Percentiles rank a stretch among this genome's conserved stretches.
These are phyloP conservation scores for Formica aserva DNA, from an alignment of 2,888 invertebrate species.

Conservation along the genomic window DNA sequence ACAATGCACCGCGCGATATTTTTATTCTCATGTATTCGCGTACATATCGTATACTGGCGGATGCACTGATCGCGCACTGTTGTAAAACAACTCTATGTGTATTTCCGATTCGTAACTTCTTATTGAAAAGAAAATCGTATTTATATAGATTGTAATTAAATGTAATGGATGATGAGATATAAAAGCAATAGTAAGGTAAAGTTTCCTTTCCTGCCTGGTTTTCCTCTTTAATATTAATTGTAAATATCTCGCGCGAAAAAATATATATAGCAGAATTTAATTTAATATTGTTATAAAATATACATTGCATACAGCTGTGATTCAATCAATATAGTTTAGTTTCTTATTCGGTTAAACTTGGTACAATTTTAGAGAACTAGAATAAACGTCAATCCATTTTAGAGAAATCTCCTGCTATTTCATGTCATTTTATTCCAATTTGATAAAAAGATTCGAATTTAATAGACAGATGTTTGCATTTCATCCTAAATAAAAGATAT, in stretches of 20 bases:
- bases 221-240: background rate
- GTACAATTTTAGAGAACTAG: background rate
- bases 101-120: constrained; percentile 31
- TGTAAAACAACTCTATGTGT: background rate
- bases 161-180: constrained; percentile 18
- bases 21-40: constrained; percentile 24
- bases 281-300: background rate
- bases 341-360: background rate
- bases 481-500: background rate
- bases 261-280: background rate
- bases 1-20: constrained; percentile 21
- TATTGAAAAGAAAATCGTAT: constrained; percentile 30
- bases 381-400: background rate
- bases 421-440: background rate
- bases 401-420: background rate
- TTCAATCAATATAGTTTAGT: background rate
- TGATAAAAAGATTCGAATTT: background rate
- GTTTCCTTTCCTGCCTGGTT: background rate
- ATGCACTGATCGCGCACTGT: constrained; percentile 2
- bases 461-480: background rate
- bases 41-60: constrained; percentile 15
- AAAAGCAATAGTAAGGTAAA: background rate
- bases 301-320: background rate
- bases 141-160: constrained; percentile 23
- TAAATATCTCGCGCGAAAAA: background rate